Base-by-base conservation (phyloP, 2,113 vertebrate genomes). In the Hippocampus abdominalis region DNA sequence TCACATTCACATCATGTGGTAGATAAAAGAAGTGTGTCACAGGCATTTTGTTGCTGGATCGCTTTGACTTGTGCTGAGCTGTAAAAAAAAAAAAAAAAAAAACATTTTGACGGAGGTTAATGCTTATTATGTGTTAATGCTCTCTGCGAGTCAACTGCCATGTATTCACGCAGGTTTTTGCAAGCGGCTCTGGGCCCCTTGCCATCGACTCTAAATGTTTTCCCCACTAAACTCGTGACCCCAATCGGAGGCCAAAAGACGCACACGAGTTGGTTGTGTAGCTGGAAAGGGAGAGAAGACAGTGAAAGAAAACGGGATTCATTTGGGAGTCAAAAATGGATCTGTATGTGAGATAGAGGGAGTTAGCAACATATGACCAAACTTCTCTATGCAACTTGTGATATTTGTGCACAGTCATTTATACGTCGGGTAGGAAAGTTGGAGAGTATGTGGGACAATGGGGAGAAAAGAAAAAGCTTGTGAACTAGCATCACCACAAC, bases 191-290 rank as follows among this genome's bases (percentile, higher is more conserved):
- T 79, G 87, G 89, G 90, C 89, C 84, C 79, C 0, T 81, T 86
- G 89, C 89, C 89, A 89, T 86, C 27, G 49, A 77, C 86, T 90
- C 83, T 81, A 86, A 91, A 90, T 89, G 88, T 89, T 90, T 90
- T 86, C 87, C 88, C 90, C 86, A 90, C 88, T 91, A 91, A 91
- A 92, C 91, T 91, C 82, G 81, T 91, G 90, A 92, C 91, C 90
- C 84, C 85, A 88, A 82, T 89, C 82, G 87, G 81, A 81, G 85
- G 88, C 90, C 88, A 89, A 91, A 84, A 87, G 81, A 74, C 76
- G 85, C 80, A 80, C 81, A 79, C 74, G 66, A 75, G 67, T 62
- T 54, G 57, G 61, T 62, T n/a, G 63, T 65, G 74, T 76, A 81
- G 75, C 81, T 77, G 75, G 81, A 77, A 79, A 81, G 63, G 68